These are phyloP conservation scores for Mesaphorura yosii DNA, from an alignment of 1,140 invertebrate species.

Conservation along the genomic window DNA sequence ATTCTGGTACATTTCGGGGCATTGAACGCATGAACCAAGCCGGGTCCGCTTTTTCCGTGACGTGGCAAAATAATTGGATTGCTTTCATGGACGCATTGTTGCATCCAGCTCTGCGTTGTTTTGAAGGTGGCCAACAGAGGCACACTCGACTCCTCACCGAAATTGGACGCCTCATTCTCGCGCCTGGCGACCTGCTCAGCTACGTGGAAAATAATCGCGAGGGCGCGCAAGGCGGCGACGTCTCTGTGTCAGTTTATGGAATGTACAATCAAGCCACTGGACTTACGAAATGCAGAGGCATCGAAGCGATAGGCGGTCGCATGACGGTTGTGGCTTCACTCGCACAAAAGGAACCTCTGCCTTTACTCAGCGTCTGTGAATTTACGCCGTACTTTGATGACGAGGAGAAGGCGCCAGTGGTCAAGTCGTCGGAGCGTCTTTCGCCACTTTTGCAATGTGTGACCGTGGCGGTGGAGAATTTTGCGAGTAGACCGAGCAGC, in stretches of 20 bases:
- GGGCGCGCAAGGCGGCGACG: neutral
- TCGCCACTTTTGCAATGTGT: neutral
- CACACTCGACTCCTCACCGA: conserved; percentile 78
- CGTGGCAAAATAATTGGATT: conserved; percentile 83
- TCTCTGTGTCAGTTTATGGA: neutral
- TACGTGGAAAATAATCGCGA: neutral
- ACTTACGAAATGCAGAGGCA: neutral
- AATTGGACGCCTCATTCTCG: conserved; percentile 64
- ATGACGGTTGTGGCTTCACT: neutral
- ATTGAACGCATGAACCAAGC: conserved; percentile 44
- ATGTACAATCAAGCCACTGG: neutral
- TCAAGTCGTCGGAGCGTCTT: neutral
- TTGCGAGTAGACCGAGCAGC: neutral
- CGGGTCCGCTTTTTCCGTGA: conserved; percentile 54
- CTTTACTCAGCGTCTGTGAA: neutral
- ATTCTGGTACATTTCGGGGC: conserved; percentile 73
- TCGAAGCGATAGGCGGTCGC: neutral
- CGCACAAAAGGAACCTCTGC: neutral
- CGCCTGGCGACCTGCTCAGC: conserved; percentile 52
- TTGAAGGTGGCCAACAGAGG: conserved; percentile 54
- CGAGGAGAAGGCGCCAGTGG: no score
- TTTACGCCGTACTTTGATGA: neutral
- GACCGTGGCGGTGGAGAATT: neutral
- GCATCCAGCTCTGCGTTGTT: conserved; percentile 68
- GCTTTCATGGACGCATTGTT: conserved; percentile 89